phyloP scores from a whole-genome alignment of 2,888 invertebrate genomes.

The Ptychoptera contaminata region DNA sequence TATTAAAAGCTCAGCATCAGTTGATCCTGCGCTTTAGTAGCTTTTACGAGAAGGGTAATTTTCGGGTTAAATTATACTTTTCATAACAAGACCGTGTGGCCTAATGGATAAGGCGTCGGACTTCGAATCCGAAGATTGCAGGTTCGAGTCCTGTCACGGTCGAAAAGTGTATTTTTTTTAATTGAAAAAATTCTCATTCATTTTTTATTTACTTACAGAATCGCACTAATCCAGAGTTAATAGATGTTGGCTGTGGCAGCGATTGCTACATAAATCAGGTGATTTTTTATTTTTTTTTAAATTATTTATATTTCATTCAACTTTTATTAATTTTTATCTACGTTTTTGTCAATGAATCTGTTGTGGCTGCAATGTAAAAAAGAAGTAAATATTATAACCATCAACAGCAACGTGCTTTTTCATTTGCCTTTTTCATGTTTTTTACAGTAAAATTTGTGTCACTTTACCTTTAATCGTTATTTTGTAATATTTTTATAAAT shows the following conservation, averaged over 20 bases:
- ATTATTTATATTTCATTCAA: too few species aligned
- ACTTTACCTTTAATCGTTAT: not conserved
- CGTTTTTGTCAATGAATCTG: not conserved
- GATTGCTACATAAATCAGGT: slow-evolving; percentile 61
- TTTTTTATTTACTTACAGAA: slow-evolving; percentile 38
- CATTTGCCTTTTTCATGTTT: not conserved
- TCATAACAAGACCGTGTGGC: slow-evolving; percentile 23
- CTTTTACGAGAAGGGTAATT: too few species aligned
- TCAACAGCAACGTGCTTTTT: not conserved
- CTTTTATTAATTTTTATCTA: slow-evolving; percentile 3
- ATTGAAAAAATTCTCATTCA: slow-evolving; percentile 3
- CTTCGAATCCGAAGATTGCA: slow-evolving; percentile 34
- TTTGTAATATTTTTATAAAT: not conserved
- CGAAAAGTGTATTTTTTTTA: slow-evolving; percentile 15
- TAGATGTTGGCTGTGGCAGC: slow-evolving; percentile 44
- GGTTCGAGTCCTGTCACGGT: slow-evolving; percentile 33
- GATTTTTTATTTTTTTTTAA: slow-evolving; percentile 20
- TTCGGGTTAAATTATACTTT: too few species aligned
- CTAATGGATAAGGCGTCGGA: slow-evolving; percentile 34
- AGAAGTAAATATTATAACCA: not conserved
- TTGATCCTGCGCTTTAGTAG: too few species aligned
- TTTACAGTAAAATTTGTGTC: not conserved
- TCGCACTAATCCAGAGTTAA: slow-evolving; percentile 32
- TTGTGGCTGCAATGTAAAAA: not conserved
- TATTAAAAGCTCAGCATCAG: too few species aligned